phyloP scores from a whole-genome alignment of 1,140 invertebrate genomes.

The Polyergus mexicanus region DNA sequence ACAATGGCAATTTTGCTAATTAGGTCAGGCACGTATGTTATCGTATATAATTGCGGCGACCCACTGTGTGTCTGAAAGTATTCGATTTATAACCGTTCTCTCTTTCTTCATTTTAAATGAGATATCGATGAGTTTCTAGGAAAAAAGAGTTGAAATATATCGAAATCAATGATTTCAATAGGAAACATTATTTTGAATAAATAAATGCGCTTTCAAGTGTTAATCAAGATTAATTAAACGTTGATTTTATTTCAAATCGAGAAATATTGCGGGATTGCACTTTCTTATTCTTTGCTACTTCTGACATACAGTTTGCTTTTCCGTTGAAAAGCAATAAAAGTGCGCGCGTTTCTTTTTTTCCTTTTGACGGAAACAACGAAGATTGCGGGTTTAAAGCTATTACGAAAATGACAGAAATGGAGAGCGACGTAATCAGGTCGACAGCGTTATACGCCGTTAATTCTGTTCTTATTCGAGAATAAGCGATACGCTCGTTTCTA shows the following conservation, averaged over 20 bases:
- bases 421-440: slow-evolving; percentile 28
- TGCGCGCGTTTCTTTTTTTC: not conserved
- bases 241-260: not conserved
- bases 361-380: not conserved
- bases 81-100: slow-evolving; percentile 15
- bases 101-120: not conserved
- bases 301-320: not conserved
- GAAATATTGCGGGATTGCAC: not conserved
- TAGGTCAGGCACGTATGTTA: slow-evolving; percentile 69
- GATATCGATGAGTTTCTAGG: not conserved
- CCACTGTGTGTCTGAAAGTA: not conserved
- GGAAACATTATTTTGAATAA: not conserved
- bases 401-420: slow-evolving; percentile 32
- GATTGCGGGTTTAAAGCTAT: slow-evolving; percentile 32
- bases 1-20: slow-evolving; percentile 78
- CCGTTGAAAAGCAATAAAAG: slow-evolving; percentile 15
- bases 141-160: not conserved
- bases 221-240: not conserved
- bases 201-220: not conserved
- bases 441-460: slow-evolving; percentile 20
- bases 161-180: not conserved
- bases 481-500: not conserved
- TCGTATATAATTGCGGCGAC: not conserved
- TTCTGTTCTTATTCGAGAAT: slow-evolving; percentile 34
- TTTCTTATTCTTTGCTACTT: not conserved